phyloP scores from a whole-genome alignment of 2,113 vertebrate species.

The Scomber scombrus region DNA sequence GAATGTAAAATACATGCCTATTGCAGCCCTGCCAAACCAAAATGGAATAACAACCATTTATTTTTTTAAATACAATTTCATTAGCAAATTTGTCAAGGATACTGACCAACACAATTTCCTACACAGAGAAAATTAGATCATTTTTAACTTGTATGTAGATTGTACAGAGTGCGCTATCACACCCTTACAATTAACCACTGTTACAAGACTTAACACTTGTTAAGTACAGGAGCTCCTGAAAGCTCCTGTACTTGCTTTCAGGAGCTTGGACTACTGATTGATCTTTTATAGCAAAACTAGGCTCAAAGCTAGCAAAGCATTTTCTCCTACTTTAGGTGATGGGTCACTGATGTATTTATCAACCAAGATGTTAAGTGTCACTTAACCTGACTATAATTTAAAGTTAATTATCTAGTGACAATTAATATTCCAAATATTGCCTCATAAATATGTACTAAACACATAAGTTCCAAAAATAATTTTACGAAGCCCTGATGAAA shows the following conservation, averaged over 20 bases:
- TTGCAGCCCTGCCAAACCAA: background rate
- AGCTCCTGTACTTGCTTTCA: no score
- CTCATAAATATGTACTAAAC: no score
- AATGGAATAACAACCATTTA: background rate
- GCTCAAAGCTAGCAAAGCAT: background rate
- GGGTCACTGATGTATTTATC: background rate
- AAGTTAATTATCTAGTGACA: background rate
- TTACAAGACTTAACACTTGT: no score
- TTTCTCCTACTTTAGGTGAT: background rate
- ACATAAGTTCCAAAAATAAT: background rate
- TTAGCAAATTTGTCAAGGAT: background rate
- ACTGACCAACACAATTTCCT: background rate
- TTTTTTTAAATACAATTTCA: background rate
- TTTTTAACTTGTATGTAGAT: no score
- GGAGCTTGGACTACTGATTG: background rate
- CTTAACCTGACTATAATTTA: background rate
- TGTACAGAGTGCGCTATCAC: no score
- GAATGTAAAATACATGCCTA: background rate
- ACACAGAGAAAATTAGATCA: background rate
- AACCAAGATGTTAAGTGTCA: background rate
- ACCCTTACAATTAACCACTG: no score
- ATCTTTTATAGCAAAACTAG: background rate
- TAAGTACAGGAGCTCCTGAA: no score
- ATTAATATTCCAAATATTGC: background rate
- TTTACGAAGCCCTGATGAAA: background rate